phyloP scores from a whole-genome alignment of 1,140 invertebrate genomes.

The Drosophila kohkoa region DNA sequence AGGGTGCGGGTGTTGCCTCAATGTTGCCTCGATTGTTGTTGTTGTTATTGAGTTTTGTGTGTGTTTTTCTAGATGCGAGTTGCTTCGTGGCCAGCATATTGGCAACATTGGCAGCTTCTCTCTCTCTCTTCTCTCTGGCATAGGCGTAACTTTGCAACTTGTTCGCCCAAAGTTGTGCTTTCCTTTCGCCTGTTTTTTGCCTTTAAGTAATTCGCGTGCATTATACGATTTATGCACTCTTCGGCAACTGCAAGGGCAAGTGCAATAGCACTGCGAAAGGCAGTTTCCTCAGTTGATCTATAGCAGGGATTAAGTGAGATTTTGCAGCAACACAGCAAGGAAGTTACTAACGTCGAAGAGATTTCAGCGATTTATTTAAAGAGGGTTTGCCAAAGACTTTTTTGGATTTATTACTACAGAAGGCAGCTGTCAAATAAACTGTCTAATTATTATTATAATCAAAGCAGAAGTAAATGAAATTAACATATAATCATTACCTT shows the following conservation, averaged over 20 bases:
- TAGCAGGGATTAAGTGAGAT: conserved; percentile 61
- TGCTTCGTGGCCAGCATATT: conserved; percentile 45
- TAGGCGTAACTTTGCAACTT: conserved; percentile 73
- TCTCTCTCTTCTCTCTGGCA: conserved; percentile 2
- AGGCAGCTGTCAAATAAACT: neutral
- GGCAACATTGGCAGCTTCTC: conserved; percentile 68
- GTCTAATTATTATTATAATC: neutral
- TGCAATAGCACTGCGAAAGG: conserved; percentile 33
- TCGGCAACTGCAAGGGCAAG: conserved; percentile 34
- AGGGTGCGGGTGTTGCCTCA: conserved; percentile 12
- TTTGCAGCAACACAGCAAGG: neutral
- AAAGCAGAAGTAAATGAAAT: too few relatives aligned
- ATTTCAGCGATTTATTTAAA: conserved; percentile 4
- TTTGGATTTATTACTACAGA: too few relatives aligned
- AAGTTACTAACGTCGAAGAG: neutral
- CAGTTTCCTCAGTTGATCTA: conserved; percentile 37
- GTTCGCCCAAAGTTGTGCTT: conserved; percentile 59
- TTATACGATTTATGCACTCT: conserved; percentile 70
- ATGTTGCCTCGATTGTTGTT: neutral
- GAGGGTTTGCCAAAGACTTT: neutral
- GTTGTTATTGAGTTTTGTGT: neutral
- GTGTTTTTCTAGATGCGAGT: conserved; percentile 16
- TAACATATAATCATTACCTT: too few relatives aligned
- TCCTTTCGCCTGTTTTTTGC: conserved; percentile 46
- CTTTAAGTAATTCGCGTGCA: conserved; percentile 73